A percentile compares a stretch with the other conserved stretches of the same genome.
These are phyloP conservation scores for Erinaceus europaeus DNA, from an alignment of 2,113 vertebrate genomes.

Conservation along the genomic window DNA sequence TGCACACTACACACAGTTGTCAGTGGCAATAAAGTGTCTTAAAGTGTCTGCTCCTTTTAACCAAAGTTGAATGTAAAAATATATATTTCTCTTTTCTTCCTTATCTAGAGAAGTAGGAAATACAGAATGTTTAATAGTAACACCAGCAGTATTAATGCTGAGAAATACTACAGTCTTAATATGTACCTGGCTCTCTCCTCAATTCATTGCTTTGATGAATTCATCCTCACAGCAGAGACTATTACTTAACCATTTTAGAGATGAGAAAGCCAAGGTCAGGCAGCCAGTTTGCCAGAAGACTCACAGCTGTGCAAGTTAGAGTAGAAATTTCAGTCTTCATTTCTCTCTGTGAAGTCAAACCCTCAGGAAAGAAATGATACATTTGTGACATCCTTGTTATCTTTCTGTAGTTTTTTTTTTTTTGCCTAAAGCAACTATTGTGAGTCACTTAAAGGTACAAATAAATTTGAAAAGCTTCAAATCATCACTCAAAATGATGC, in stretches of 20 bases:
- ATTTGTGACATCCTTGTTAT: not conserved
- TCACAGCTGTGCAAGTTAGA: not conserved
- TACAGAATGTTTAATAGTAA: not conserved
- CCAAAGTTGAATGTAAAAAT: too few relatives aligned
- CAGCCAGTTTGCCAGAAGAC: not conserved
- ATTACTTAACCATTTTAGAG: not conserved
- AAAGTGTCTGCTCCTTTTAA: too few relatives aligned
- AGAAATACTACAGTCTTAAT: not conserved
- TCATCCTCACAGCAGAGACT: not conserved
- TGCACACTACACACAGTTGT: not conserved
- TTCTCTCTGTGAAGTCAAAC: not conserved
- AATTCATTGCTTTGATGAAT: not conserved
- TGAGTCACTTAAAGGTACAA: not conserved
- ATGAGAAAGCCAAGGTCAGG: not conserved
- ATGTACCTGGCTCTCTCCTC: not conserved
- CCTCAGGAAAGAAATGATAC: not conserved
- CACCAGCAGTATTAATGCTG: not conserved
- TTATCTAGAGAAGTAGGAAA: too few relatives aligned
- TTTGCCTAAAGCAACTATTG: not conserved
- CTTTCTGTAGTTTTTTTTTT: not conserved
- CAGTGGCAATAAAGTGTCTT: too few relatives aligned
- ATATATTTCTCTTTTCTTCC: too few relatives aligned
- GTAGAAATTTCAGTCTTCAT: not conserved
- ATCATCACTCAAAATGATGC: not conserved
- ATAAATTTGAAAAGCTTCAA: not conserved